A percentile compares a stretch with the other conserved stretches of the same genome.
phyloP scores from a whole-genome alignment of 2,113 vertebrate species.

The Toxotes chatareus region DNA sequence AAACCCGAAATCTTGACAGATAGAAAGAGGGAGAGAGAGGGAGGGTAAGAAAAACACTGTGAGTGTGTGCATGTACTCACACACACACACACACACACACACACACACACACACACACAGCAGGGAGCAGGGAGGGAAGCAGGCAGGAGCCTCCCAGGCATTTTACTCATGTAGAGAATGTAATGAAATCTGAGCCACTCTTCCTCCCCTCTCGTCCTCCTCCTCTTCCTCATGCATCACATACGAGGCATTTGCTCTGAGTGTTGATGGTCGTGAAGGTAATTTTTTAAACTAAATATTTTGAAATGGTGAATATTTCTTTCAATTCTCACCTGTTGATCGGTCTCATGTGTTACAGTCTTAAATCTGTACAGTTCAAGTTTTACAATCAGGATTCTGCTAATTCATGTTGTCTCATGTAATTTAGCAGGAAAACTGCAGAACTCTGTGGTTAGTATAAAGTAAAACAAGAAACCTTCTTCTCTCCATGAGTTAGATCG shows the following conservation, averaged over 20 bases:
- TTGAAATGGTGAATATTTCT: no score
- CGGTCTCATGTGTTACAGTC: no score
- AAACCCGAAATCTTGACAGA: slow-evolving; percentile 49
- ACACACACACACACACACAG: slow-evolving; percentile 18
- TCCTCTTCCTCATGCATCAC: slow-evolving; percentile 5
- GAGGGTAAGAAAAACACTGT: background rate
- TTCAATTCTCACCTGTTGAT: no score
- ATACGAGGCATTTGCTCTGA: background rate
- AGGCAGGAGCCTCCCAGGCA: slow-evolving; percentile 57
- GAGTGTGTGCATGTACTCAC: background rate
- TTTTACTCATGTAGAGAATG: slow-evolving; percentile 67
- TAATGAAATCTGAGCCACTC: slow-evolving; percentile 70
- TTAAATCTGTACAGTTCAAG: no score
- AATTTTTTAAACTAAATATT: no score
- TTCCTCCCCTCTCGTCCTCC: slow-evolving; percentile 15
- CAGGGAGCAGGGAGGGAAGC: slow-evolving; percentile 21
- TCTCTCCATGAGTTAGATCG: no score
- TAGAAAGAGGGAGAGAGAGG: background rate
- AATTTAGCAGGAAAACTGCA: no score
- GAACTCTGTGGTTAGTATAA: no score
- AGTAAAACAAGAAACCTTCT: no score
- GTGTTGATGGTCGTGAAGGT: background rate
- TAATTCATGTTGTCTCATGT: no score
- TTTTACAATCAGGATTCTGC: no score
- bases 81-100: background rate